These are phyloP conservation scores for Brachionus paranguensis DNA, from an alignment of 1,140 invertebrate species.

Conservation along the genomic window DNA sequence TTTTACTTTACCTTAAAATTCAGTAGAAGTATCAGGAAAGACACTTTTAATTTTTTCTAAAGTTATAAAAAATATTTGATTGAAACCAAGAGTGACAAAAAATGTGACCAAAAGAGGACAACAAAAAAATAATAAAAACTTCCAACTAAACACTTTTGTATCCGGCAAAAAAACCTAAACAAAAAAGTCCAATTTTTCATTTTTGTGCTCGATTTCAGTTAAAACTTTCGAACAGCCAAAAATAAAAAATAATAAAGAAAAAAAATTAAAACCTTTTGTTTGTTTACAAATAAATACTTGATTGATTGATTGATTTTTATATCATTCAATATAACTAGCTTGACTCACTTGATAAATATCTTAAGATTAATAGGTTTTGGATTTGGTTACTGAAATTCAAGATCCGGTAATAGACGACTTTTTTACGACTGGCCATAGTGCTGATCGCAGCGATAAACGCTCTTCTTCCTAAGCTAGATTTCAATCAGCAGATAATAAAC, in stretches of 20 bases:
- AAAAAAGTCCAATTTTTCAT: background rate
- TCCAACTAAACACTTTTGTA: background rate
- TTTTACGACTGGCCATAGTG: background rate
- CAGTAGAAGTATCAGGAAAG: no score
- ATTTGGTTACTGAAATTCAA: conserved; percentile 35
- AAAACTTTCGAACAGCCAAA: background rate
- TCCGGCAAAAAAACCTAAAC: background rate
- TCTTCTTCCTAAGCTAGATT: background rate
- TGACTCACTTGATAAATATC: conserved; percentile 21
- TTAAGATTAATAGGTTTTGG: conserved; percentile 30
- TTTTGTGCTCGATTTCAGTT: conserved; percentile 11
- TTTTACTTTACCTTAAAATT: no score
- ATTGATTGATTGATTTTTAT: conserved; percentile 31
- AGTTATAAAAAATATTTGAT: no score
- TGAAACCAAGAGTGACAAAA: no score
- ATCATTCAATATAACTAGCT: conserved; percentile 24
- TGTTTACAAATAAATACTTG: background rate
- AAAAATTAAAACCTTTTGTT: background rate
- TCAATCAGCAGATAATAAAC: background rate
- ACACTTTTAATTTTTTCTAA: no score
- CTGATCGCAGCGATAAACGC: background rate
- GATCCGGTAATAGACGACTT: conserved; percentile 10
- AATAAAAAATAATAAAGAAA: background rate
- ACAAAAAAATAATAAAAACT: no score
- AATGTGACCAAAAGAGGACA: no score